phyloP scores from a whole-genome alignment of 2,797 vertebrate species.

The Myotis myotis region DNA sequence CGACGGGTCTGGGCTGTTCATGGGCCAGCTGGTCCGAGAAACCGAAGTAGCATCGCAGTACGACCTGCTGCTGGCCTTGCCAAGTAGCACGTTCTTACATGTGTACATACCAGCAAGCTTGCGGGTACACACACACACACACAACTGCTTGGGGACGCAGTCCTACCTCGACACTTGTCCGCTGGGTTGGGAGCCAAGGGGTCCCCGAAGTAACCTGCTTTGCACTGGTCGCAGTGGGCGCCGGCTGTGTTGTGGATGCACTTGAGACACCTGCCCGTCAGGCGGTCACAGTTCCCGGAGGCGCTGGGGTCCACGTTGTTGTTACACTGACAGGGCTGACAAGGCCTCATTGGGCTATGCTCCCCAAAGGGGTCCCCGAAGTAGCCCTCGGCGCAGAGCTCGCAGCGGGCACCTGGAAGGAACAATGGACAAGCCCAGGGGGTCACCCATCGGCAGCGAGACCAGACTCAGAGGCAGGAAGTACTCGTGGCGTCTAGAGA shows the following conservation, averaged over 20 bases:
- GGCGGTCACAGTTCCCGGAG: conserved; percentile 87
- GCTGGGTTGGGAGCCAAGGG: conserved; percentile 72
- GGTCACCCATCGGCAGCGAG: not conserved
- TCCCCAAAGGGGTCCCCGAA: conserved; percentile 88
- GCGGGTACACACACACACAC: fast-evolving
- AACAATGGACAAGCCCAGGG: not conserved
- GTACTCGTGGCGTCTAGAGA: fast-evolving
- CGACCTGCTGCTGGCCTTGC: no score
- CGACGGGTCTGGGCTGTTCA: not conserved
- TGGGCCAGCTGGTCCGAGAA: not conserved
- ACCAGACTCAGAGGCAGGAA: not conserved
- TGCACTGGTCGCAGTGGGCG: conserved; percentile 85
- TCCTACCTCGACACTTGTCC: conserved; percentile 89
- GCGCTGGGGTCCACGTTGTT: conserved; percentile 85
- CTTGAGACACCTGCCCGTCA: conserved; percentile 88
- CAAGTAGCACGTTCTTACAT: not conserved
- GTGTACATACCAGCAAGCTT: not conserved
- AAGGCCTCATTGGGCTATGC: conserved; percentile 80
- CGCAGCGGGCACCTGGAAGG: conserved; percentile 88
- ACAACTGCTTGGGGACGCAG: fast-evolving
- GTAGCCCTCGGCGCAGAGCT: conserved; percentile 91
- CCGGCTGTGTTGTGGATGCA: conserved; percentile 88
- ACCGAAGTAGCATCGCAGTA: fast-evolving
- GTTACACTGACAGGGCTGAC: conserved; percentile 89
- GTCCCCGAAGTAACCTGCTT: conserved; percentile 86